phyloP scores from a whole-genome alignment of 2,113 vertebrate genomes.

The Lagopus muta region DNA sequence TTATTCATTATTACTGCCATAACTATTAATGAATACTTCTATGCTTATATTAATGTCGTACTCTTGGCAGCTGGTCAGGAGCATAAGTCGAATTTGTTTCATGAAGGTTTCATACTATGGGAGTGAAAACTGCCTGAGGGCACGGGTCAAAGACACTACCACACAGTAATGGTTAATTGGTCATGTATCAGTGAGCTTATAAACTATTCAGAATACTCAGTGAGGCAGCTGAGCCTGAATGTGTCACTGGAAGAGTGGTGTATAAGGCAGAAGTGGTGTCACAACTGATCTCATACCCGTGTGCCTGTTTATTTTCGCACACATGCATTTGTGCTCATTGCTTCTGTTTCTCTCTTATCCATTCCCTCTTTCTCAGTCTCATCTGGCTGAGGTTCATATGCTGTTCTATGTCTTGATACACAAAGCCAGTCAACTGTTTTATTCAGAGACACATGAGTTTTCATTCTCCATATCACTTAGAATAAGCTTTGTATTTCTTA shows the following conservation, averaged over 20 bases:
- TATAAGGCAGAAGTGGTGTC: not conserved
- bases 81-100: not conserved
- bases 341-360: not conserved
- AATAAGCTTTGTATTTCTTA: not conserved
- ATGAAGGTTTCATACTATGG: not conserved
- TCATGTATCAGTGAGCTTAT: not conserved
- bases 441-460: not conserved
- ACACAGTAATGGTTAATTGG: rapidly evolving
- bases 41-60: not conserved
- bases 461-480: not conserved
- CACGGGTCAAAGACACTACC: not conserved
- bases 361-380: not conserved
- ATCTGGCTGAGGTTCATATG: not conserved
- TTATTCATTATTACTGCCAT: not conserved
- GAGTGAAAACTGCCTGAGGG: not conserved
- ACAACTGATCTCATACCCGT: rapidly evolving
- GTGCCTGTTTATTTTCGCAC: rapidly evolving
- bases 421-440: not conserved
- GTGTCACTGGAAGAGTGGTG: not conserved
- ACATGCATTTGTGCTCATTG: not conserved
- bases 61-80: not conserved
- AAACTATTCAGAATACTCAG: not conserved
- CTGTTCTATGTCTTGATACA: not conserved
- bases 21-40: not conserved
- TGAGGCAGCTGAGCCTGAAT: not conserved